phyloP scores from a whole-genome alignment of 1,140 invertebrate genomes.

The Vollenhovia emeryi region DNA sequence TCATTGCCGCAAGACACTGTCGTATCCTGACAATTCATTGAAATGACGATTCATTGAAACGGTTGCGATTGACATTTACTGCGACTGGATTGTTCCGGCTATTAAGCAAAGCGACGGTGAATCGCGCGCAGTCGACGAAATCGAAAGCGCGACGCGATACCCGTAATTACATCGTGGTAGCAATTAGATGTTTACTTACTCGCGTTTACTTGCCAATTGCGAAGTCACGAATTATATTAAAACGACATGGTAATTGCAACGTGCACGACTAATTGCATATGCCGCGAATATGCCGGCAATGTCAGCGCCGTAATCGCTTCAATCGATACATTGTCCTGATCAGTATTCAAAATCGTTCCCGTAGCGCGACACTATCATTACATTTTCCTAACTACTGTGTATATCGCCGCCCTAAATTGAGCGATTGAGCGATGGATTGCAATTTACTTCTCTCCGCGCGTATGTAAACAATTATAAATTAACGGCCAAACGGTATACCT shows the following conservation, averaged over 20 bases:
- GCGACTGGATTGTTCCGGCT: constrained; percentile 28
- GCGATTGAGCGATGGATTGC: not conserved
- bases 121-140: constrained; percentile 5
- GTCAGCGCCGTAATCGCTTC: constrained; percentile 20
- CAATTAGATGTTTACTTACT: constrained; percentile 44
- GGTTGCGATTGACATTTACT: constrained; percentile 32
- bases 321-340: constrained; percentile 25
- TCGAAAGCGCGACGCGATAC: constrained; percentile 10
- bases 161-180: constrained; percentile 14
- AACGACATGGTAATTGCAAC: constrained; percentile 5
- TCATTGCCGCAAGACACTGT: not conserved
- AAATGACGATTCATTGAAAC: constrained; percentile 25
- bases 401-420: constrained; percentile 15
- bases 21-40: constrained; percentile 19
- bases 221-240: constrained; percentile 45
- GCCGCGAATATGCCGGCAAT: not conserved
- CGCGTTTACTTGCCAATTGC: constrained; percentile 1
- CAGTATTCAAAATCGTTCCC: constrained; percentile 36
- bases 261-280: not conserved
- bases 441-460: not conserved
- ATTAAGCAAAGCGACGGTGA: constrained; percentile 27
- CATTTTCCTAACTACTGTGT: constrained; percentile 18
- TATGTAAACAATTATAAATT: constrained; percentile 35
- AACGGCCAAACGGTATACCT: constrained; percentile 11
- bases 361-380: constrained; percentile 20